Percentiles rank a stretch among this genome's conserved stretches.
Evolutionary conservation across 2,113 vertebrate genomes (phyloP).

Genomic region (Ptychochromis oligacanthus): DNA sequence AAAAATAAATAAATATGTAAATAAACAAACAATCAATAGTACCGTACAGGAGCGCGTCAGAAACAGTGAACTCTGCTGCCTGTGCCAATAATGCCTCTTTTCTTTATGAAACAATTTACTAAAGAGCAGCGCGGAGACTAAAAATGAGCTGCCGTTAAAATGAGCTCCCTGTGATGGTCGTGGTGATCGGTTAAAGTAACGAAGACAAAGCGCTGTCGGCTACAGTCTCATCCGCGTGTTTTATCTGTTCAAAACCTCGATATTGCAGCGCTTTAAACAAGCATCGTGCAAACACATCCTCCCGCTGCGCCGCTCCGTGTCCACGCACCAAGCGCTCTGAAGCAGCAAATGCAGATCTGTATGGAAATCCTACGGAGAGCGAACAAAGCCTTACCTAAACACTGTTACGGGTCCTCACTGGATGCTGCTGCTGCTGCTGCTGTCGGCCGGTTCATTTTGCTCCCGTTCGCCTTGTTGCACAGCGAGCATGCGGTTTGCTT

Average conservation of each 20-base stretch:
- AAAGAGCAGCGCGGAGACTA: neutral
- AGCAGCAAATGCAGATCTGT: constrained; percentile 35
- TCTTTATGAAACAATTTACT: neutral
- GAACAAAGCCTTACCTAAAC: constrained; percentile 77
- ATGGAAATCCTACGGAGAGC: constrained; percentile 35
- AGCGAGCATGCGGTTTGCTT: constrained; percentile 25
- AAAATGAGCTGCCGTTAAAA: constrained; percentile 4
- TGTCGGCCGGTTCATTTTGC: constrained; percentile 45
- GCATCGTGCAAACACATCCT: constrained; percentile 28
- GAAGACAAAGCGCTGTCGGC: constrained; percentile 7
- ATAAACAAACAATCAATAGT: neutral
- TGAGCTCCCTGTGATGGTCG: neutral
- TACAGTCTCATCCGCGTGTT: neutral
- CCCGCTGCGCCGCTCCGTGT: neutral
- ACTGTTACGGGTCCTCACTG: constrained; percentile 45
- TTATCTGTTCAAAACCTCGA: neutral
- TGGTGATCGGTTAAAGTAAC: neutral
- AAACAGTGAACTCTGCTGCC: neutral
- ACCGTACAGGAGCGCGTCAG: neutral
- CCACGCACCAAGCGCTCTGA: constrained; percentile 54
- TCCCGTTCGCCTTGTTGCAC: constrained; percentile 34
- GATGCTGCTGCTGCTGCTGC: constrained; percentile 6
- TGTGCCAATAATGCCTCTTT: neutral
- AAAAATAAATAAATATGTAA: too few relatives aligned
- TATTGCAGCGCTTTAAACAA: neutral